Evolutionary conservation across 2,888 invertebrate species (phyloP).

Genomic region (Athetis lepigone): DNA sequence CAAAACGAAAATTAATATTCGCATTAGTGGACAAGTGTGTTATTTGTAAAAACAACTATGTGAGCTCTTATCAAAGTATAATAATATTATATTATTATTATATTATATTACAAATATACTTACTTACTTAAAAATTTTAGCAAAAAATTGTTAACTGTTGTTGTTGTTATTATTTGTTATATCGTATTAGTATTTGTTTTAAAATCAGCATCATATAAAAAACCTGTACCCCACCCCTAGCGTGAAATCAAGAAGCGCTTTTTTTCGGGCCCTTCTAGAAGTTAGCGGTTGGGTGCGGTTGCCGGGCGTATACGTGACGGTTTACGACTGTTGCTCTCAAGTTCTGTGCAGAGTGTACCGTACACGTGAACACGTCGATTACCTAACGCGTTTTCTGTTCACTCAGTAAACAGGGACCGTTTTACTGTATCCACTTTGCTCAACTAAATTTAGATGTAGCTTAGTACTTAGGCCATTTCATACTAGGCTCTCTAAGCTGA

Average conservation of each 20-base stretch:
- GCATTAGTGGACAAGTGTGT: no score
- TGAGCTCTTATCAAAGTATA: no score
- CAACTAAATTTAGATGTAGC: slow-evolving; percentile 50
- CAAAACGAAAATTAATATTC: no score
- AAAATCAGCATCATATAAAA: no score
- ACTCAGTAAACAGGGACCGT: slow-evolving; percentile 48
- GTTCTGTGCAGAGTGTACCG: slow-evolving; percentile 61
- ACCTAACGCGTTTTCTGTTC: slow-evolving; percentile 65
- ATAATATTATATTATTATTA: no score
- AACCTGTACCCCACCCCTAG: no score
- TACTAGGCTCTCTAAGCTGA: slow-evolving; percentile 9
- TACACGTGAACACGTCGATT: slow-evolving; percentile 65
- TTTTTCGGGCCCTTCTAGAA: slow-evolving; percentile 46
- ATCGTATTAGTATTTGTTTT: no score
- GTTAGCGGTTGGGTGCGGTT: slow-evolving; percentile 28
- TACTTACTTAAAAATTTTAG: no score
- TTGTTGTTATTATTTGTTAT: no score
- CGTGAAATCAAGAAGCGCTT: neutral
- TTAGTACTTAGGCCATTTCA: slow-evolving; percentile 6
- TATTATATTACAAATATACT: no score
- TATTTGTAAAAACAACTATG: no score
- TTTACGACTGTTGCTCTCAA: slow-evolving; percentile 76
- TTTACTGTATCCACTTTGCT: slow-evolving; percentile 52
- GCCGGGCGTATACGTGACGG: slow-evolving; percentile 64
- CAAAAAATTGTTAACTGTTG: no score